Base-by-base conservation (phyloP, 2,113 vertebrate genomes). In the Myxocyprinus asiaticus region DNA sequence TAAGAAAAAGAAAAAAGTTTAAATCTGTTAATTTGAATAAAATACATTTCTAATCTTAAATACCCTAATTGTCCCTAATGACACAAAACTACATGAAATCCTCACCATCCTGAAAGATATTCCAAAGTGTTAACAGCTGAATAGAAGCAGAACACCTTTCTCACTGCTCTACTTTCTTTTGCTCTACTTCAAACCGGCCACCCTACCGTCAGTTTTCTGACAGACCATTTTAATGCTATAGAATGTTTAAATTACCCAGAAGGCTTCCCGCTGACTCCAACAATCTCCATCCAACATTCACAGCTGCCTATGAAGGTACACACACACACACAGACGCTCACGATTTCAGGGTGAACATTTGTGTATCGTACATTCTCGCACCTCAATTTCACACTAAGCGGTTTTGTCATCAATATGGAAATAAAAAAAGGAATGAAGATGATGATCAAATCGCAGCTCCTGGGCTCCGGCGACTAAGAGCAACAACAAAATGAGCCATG, bases 351-450 rank as follows among this genome's bases (percentile, higher is more conserved):
- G 6, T 4, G 45, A 62, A 62, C 44, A 43, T 74, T 62, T 74
- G 15, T 8, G 44, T 3, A 74, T 74, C 71, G 10, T 74, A 74
- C 58, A 22, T 62, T 74, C 58, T 61, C 58, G 7, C 71, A 33
- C 15, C 62, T 76, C 61, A 76, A 76, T 76, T 76, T 76, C 73
- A 76, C 73, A 76, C 58, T 43, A 64, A 76, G 73, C 48, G 61
- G 73, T 76, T 76, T 76, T 50, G 73, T 76, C 73, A 76, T 76
- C 61, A 76, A 64, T 64, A 76, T 76, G 59, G 73, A 76, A 76
- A 64, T 76, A 76, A 64, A 76, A 76, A 76, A 76, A 53, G 22
- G 73, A 76, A 76, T 7, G 59, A 43, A 64, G 73, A 76, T 53
- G 73, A 74, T 59, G 58, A 74, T 74, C 71, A 64, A 64, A 76